phyloP scores from a whole-genome alignment of 2,888 invertebrate genomes.

The Leptopilina syphax region DNA sequence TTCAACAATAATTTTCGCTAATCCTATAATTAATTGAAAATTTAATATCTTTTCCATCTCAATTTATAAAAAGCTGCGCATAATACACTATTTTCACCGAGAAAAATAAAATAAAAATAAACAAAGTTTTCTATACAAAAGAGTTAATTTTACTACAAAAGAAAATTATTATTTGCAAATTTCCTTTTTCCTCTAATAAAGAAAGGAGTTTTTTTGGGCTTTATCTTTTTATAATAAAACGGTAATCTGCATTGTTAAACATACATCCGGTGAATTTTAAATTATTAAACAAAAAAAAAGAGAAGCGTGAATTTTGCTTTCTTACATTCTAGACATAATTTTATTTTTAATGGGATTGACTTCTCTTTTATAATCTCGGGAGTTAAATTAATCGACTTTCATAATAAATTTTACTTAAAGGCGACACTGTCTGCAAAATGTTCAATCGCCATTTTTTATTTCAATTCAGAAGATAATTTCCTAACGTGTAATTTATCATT shows the following conservation, averaged over 20 bases:
- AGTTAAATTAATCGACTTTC: neutral
- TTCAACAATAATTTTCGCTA: neutral
- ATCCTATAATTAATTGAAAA: conserved; percentile 3
- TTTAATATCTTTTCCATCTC: neutral
- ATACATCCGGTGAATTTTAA: neutral
- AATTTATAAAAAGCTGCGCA: neutral
- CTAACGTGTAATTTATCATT: conserved; percentile 29
- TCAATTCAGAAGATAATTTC: neutral
- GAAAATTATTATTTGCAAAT: conserved; percentile 4
- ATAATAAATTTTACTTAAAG: conserved; percentile 24
- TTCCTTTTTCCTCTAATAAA: neutral
- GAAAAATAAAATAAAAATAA: neutral
- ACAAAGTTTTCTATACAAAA: neutral
- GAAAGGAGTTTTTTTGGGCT: too few species aligned
- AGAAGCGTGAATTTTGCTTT: too few species aligned
- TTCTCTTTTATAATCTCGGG: neutral
- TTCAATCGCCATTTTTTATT: neutral
- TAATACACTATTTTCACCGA: neutral
- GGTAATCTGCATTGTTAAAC: neutral
- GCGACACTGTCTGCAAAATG: neutral
- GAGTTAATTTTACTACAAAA: neutral
- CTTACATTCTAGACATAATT: neutral
- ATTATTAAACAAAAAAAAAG: neutral
- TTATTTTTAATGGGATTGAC: neutral
- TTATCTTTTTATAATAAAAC: neutral